Conservation (phyloP, 2,113 vertebrate species). For the Heptranchias perlo region DNA sequence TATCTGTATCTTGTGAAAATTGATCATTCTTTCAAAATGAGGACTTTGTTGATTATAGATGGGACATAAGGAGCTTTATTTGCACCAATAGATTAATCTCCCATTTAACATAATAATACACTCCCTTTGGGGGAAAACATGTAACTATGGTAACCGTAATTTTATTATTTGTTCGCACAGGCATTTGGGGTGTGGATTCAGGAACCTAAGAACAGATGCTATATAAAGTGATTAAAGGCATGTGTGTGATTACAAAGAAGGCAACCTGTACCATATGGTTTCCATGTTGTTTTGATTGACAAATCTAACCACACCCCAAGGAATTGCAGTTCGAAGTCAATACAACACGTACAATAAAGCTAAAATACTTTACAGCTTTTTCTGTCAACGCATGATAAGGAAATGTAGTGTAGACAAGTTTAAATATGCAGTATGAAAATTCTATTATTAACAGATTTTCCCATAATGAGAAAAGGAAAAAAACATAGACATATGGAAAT, state of each 20-base stretch:
- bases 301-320: not conserved
- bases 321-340: slow-evolving; percentile 21
- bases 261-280: not conserved
- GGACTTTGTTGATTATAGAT: not conserved
- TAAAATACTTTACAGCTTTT: not conserved
- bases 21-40: not conserved
- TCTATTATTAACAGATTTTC: not conserved
- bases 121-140: not conserved
- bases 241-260: not conserved
- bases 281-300: slow-evolving; percentile 14
- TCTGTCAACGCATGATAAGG: not conserved
- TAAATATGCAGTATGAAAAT: not conserved
- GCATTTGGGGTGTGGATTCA: slow-evolving; percentile 27
- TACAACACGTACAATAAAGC: not conserved
- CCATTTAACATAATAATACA: not conserved
- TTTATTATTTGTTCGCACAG: not conserved
- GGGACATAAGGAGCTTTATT: not conserved
- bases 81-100: not conserved
- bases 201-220: slow-evolving; percentile 1
- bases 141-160: slow-evolving; percentile 12
- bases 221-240: not conserved
- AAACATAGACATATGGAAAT: not conserved
- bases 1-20: not conserved
- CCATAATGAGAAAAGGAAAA: not conserved
- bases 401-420: not conserved